Evolutionary conservation across 2,113 vertebrate species (phyloP).

Genomic region (Sterrhoptilus dennistouni): DNA sequence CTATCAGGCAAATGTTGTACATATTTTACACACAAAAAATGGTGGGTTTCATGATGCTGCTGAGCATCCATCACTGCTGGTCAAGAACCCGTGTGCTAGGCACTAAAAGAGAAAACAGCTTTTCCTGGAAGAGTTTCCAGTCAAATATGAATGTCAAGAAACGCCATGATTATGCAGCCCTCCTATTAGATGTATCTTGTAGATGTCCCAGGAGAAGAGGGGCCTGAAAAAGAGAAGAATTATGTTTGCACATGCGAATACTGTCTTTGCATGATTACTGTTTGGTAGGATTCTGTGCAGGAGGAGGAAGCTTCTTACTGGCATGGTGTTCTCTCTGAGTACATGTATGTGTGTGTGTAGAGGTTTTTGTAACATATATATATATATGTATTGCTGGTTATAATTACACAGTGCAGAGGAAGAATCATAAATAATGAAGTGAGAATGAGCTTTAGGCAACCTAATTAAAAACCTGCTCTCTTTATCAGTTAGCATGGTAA

Average conservation of each 20-base stretch:
- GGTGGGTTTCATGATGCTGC: neutral
- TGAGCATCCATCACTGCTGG: neutral
- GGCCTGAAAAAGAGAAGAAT: neutral
- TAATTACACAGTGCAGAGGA: conserved; percentile 51
- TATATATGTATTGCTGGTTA: neutral
- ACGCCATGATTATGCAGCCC: neutral
- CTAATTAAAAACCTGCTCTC: conserved; percentile 68
- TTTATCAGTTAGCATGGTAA: conserved; percentile 55
- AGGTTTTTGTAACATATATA: neutral
- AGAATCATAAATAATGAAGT: conserved; percentile 65
- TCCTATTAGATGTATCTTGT: rapidly evolving
- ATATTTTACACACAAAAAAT: neutral
- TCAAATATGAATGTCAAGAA: neutral
- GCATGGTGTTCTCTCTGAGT: neutral
- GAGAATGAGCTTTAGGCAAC: conserved; percentile 60
- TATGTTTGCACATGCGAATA: rapidly evolving
- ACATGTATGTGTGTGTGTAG: neutral
- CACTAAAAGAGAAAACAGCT: neutral
- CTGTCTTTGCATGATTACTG: neutral
- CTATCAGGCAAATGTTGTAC: neutral
- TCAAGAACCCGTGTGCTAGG: neutral
- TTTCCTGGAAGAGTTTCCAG: neutral
- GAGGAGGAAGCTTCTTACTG: neutral
- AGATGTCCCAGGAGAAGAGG: neutral
- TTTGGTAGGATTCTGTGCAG: neutral